Evolutionary conservation across 2,888 invertebrate genomes (phyloP), one percentile per base, ranked within the genome.

Genomic region (Adineta ricciae): DNA sequence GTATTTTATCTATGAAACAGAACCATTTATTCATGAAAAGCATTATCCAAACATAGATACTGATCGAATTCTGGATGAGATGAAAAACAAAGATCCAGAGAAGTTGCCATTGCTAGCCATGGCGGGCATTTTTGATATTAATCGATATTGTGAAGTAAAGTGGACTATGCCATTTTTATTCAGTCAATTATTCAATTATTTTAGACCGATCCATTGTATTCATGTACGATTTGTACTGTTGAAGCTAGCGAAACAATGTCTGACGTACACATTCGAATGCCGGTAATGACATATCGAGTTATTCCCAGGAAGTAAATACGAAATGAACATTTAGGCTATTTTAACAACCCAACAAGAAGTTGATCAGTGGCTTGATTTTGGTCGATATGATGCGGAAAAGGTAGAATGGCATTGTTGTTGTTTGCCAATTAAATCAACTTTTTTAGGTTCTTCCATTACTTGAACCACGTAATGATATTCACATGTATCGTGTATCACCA

Each of bases 281-380:
- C 78, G 41, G 78, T 78, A 41, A 46, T 11, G 8, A 46, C 5
- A 8, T 46, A 5, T 46, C 11, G 11, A 46, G n/a, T n/a, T 46
- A 46, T 46, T 46, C 46, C 11, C 11, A 46, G 5, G 11, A 46
- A 46, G 46, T 46, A 46, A 11, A 46, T 46, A 46, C 11, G 11
- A 46, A 46, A 46, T 8, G 24, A 41, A 78, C 5, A 19, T 16
- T 64, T 41, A 78, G 78, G 78, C 78, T 41, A 78, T 78, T 41
- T 78, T 78, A 78, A 78, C 41, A n/a, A 78, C 78, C 2, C 78
- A 78, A 78, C 38, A 78, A n/a, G 78, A 78, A 78, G 41, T 78
- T n/a, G 78, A 78, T 78, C 41, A 78, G n/a, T 78, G 78, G 78
- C 41, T 78, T 41, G 78, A 78, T 78, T 78, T 41, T 78, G 78